Base-by-base conservation (phyloP, 2,888 invertebrate genomes). In the Cheilosia pagana region DNA sequence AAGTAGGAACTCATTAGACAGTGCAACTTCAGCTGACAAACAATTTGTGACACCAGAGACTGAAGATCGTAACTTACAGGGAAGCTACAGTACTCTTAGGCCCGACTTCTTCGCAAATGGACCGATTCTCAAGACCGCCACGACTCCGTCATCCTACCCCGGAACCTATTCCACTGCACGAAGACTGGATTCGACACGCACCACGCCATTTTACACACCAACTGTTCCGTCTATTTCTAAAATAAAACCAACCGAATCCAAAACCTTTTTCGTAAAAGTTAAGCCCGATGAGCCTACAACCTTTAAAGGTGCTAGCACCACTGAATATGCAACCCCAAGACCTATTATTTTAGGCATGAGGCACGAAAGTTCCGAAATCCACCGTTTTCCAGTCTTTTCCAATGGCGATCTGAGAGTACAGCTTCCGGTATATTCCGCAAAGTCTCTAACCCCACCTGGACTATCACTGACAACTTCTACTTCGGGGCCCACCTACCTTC, bases 191-290 rank as follows among this genome's bases (percentile, higher is more conserved):
- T 88, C 89, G 0, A 91, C 91, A 21, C 89, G 90, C 21, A 89
- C 91, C 3, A 91, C 92, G 0, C 92, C 92, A 1, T 92, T 89
- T 86, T 92, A 92, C 65, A 92, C 92, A 3, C 92, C 92, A 23
- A 92, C 92, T 0, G 89, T 92, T 31, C 92, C 92, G 10, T 89
- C 90, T 2, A 85, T 92, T 1, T 48, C 81, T 5, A 90, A 89
- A 60, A 81, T 88, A 2, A 91, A 89, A 63, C 83, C 87, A 39
- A 89, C 89, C 0, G 90, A 91, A 19, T 88, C 89, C 0, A 90
- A 89, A 67, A 86, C 86, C 0, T 88, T 88, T 59, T 89, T 89
- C 39, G 86, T 89, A 3, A 90, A 90, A 50, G 87, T 88, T 8
- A 62, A 88, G n/a, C 21, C 68, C 14, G 82, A 87, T 52, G 72